Evolutionary conservation across 64 coral and sea anemone species (phyloP).

Genomic region (Porites lutea): DNA sequence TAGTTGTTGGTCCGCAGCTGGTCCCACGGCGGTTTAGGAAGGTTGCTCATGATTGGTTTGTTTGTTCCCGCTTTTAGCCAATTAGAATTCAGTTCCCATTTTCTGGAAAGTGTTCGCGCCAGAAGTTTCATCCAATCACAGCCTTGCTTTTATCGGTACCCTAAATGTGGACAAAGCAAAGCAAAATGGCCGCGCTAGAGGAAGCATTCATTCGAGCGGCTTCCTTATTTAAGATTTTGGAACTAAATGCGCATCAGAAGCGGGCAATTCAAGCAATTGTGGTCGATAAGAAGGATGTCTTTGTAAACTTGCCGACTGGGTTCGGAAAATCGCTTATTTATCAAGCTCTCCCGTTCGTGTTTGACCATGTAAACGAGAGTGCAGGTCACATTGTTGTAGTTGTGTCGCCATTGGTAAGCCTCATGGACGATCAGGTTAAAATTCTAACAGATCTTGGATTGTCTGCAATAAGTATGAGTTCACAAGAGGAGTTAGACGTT

Average conservation of each 20-base stretch:
- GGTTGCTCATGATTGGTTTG: no score
- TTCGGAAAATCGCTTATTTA: constrained; percentile 51
- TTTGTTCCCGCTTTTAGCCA: no score
- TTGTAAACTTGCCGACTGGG: constrained; percentile 39
- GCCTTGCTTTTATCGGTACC: no score
- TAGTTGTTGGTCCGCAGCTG: no score
- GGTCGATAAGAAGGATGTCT: constrained; percentile 8
- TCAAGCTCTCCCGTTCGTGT: constrained; percentile 2
- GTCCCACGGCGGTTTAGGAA: no score
- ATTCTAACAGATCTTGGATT: not conserved
- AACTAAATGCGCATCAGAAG: not conserved
- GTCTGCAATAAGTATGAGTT: constrained; percentile 16
- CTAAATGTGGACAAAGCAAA: no score
- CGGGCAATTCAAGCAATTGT: constrained; percentile 1
- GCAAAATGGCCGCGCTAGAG: no score
- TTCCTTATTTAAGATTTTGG: no score
- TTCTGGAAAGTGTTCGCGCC: no score
- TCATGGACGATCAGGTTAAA: constrained; percentile 20
- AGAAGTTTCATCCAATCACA: no score
- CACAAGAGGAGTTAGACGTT: not conserved
- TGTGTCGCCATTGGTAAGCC: not conserved
- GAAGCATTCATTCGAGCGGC: no score
- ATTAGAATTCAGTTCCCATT: no score
- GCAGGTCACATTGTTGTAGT: constrained; percentile 15
- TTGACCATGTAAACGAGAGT: not conserved